Percentiles rank a stretch among this genome's conserved stretches.
phyloP scores from a whole-genome alignment of 2,113 vertebrate species.

The Corythoichthys haematopterus region DNA sequence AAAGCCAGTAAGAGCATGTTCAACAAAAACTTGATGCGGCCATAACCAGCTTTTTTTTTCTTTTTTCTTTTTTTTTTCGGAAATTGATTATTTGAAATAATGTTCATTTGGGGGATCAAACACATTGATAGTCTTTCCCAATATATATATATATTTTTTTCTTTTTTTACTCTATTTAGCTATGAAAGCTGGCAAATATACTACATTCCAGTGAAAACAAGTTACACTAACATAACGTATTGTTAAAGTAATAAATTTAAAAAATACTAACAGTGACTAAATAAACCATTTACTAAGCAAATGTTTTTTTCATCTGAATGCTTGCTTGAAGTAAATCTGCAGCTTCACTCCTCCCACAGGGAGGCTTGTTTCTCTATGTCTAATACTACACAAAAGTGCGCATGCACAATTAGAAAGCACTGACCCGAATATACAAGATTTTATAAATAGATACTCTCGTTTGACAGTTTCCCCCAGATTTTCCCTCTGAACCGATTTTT shows the following conservation, averaged over 20 bases:
- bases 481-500: not conserved
- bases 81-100: not conserved
- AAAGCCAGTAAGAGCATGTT: not conserved
- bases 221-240: not conserved
- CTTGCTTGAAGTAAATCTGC: not conserved
- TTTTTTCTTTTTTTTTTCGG: not conserved
- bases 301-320: not conserved
- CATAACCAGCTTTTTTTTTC: too few relatives aligned
- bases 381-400: constrained; percentile 35
- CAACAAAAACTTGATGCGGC: constrained; percentile 1
- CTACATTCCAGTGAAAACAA: not conserved
- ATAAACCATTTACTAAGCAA: not conserved
- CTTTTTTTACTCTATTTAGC: not conserved
- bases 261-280: not conserved
- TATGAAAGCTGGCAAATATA: not conserved
- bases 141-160: not conserved
- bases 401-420: constrained; percentile 56
- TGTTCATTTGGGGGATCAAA: not conserved
- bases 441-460: constrained; percentile 71
- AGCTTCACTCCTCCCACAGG: constrained; percentile 7
- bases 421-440: constrained; percentile 66
- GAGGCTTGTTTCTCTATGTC: constrained; percentile 20
- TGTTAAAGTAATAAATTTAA: not conserved
- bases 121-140: too few relatives aligned
- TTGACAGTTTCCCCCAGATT: constrained; percentile 31